These are phyloP conservation scores for Leptopilina drosophilae DNA, from an alignment of 2,888 invertebrate species.

Conservation along the genomic window DNA sequence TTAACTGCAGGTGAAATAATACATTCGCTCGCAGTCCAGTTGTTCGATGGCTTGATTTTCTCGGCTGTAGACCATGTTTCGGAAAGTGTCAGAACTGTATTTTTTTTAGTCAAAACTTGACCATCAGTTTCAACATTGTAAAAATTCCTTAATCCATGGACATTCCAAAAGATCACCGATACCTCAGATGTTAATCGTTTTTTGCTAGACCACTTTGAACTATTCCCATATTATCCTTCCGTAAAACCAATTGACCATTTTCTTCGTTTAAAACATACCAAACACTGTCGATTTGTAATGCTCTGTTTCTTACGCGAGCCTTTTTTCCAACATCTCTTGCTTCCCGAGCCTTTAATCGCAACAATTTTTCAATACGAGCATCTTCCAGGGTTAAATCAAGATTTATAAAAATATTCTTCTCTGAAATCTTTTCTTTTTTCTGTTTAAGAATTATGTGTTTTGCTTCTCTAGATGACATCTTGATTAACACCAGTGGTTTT, in stretches of 20 bases:
- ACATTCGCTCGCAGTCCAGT: not conserved
- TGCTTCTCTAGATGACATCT: not conserved
- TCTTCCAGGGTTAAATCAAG: not conserved
- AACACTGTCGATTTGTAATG: not conserved
- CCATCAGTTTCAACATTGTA: not conserved
- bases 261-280: not conserved
- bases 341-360: not conserved
- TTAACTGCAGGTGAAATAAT: not conserved
- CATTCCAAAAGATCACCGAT: not conserved
- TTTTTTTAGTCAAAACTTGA: not conserved
- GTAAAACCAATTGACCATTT: not conserved
- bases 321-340: not conserved
- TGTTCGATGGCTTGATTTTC: not conserved
- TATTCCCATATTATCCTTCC: no score
- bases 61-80: not conserved
- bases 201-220: not conserved
- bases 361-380: not conserved
- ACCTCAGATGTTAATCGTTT: slow-evolving; percentile 1
- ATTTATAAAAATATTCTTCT: slow-evolving; percentile 14
- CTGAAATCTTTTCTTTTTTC: slow-evolving; percentile 3
- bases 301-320: not conserved
- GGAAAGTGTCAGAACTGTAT: slow-evolving; percentile 7
- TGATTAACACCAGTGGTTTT: not conserved
- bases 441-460: not conserved
- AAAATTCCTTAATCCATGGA: not conserved